Base-by-base conservation (phyloP, 1,140 invertebrate species). In the Ips nitidus region DNA sequence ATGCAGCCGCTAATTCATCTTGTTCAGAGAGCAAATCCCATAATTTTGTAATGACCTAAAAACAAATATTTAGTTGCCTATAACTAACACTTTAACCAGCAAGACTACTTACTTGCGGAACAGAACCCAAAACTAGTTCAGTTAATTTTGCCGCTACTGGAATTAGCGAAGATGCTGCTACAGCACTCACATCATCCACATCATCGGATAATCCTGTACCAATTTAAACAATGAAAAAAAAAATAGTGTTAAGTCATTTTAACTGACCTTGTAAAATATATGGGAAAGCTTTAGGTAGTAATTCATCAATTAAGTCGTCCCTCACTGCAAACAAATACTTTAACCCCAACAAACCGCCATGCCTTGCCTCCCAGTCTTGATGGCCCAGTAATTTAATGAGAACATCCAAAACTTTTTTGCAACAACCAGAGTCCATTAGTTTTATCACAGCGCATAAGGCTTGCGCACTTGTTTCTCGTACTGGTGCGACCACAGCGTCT, bases 401-500 rank as follows among this genome's bases (percentile, higher is more conserved):
- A 60, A 93, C 85, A 3, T 83, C 82, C 3, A 94, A 80, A 56
- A 94, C 87, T 45, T 84, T 84, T 52, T 86, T 79, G 55, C 95
- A 90, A 71, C 88, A 85, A 7, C 81, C 73, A 52, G 77, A 79
- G 1, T 82, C 82, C 83, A 95, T 87, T 53, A 93, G 80, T 73
- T 90, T 85, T 2, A 92, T 79, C 40, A 92, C 83, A 7, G 90
- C 89, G 55, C 95, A 95, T 39, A 98, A 83, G 41, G 92, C 90
- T 82, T 98, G 97, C 3, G 96, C 94, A 81, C 94, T 95, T 0
- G 95, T 98, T 83, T 99, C 97, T 6, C 97, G 85, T 0, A 99
- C 97, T 1, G 97, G 97, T 1, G 97, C 97, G 5, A 99, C 94
- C 38, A 99, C 95, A 85, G 98, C 95, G 84, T 98, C 97, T 0